These are phyloP conservation scores for Archivesica marissinica DNA, from an alignment of 1,140 invertebrate genomes.

Conservation along the genomic window DNA sequence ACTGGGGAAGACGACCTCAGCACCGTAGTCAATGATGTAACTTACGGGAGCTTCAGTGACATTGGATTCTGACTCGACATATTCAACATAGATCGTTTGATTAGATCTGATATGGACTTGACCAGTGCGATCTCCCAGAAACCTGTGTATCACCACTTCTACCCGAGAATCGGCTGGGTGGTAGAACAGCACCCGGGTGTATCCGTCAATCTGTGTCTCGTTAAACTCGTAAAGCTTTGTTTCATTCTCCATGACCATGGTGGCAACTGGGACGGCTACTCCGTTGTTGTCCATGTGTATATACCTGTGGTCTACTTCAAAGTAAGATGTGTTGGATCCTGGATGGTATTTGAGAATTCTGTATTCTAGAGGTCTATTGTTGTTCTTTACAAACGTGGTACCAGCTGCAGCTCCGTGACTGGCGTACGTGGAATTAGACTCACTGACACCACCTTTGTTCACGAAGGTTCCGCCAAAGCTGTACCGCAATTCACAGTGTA, in stretches of 20 bases:
- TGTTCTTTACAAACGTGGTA: conserved; percentile 76
- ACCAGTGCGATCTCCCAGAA: conserved; percentile 75
- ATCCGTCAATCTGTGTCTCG: conserved; percentile 74
- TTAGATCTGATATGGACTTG: conserved; percentile 74
- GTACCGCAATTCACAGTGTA: conserved; percentile 76
- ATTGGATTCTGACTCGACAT: conserved; percentile 76
- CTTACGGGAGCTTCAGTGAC: conserved; percentile 77
- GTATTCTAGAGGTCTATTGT: conserved; percentile 75
- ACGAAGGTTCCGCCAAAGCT: conserved; percentile 73
- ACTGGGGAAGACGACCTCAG: conserved; percentile 75
- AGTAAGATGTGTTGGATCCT: conserved; percentile 71
- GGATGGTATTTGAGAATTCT: conserved; percentile 74
- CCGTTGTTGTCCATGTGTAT: conserved; percentile 75
- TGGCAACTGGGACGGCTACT: conserved; percentile 68
- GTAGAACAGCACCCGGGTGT: conserved; percentile 71
- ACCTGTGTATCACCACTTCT: conserved; percentile 68
- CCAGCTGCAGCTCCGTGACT: conserved; percentile 73
- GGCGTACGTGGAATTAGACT: conserved; percentile 22
- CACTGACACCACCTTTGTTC: conserved; percentile 73
- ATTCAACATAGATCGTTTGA: conserved; percentile 71
- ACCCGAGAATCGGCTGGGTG: conserved; percentile 63
- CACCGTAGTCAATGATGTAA: conserved; percentile 76
- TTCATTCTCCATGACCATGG: conserved; percentile 74
- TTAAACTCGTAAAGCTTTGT: conserved; percentile 72
- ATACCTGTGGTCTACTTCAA: conserved; percentile 77